Evolutionary conservation across 2,113 vertebrate species (phyloP), one percentile per base, ranked within the genome.

Genomic region (Ptyas mucosa): DNA sequence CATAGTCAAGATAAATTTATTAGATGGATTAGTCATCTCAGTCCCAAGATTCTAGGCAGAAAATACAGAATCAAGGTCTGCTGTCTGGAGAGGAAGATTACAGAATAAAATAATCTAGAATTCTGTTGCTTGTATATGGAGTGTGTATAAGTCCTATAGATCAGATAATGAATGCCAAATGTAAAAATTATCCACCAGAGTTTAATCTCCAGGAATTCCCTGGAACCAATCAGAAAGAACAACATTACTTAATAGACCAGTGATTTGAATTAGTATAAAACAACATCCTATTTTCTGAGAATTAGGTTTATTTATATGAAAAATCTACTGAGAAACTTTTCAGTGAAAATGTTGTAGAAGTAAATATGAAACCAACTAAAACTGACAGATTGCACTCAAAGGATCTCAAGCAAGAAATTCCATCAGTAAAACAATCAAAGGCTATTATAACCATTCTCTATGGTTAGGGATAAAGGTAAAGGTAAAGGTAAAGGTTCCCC

Each of bases 1-100:
- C 14, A 64, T 2, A 61, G 39, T 20, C 5, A 51, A 96, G 94
- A 21, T n/a, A 93, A 88, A 91, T 81, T 8, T 81, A 39, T 81
- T 81, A 81, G 69, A 81, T 39, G n/a, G 18, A 81, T 81, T 39
- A 81, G 7, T 81, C 69, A 39, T 9, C 34, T 81, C 75, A 39
- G 15, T 21, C 34, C 75, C 75, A 81, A 81, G 18, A 7, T 8
- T 81, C 34, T 39, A 43, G 75, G 75, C 18, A 81, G 18, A 81
- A 81, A 21, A 81, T 81, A 69, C 3, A 69, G 29, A 69, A 69
- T 0, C 91, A 95, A 14, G 0, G 85, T 81, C 92, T 93, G 10
- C 53, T 90, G 88, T 53, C 57, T 90, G 34, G 61, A 14, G 46
- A 39, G 34, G 8, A 52, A 53, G 46, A 87, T 90, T 53, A 64